These are phyloP conservation scores for Cochlearius cochlearius DNA, from an alignment of 2,113 vertebrate genomes.

Conservation along the genomic window DNA sequence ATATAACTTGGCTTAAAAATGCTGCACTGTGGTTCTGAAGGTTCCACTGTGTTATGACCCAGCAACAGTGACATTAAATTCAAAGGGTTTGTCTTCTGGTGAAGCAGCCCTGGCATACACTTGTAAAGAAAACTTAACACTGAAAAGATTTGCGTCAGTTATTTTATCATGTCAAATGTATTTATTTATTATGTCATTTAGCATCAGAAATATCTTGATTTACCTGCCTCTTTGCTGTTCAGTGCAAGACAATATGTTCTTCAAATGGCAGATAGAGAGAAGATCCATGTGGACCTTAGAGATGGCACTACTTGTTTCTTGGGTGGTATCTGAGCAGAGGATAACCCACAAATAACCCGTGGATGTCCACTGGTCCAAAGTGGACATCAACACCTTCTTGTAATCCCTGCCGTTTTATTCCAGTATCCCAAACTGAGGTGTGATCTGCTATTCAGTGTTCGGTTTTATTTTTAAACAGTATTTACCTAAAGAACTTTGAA, in stretches of 20 bases:
- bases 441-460: not conserved
- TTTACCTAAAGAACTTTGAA: not conserved
- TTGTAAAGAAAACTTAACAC: not conserved
- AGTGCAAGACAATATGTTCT: not conserved
- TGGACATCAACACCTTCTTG: not conserved
- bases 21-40: not conserved
- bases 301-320: not conserved
- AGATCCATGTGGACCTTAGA: not conserved
- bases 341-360: not conserved
- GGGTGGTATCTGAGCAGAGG: not conserved
- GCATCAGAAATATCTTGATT: not conserved
- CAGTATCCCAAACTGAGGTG: not conserved
- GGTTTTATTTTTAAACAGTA: not conserved
- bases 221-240: not conserved
- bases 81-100: not conserved
- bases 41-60: not conserved
- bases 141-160: not conserved
- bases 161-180: not conserved
- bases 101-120: not conserved
- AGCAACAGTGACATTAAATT: not conserved
- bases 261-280: not conserved
- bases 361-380: not conserved
- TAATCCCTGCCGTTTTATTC: not conserved
- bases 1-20: not conserved
- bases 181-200: not conserved